Percentiles rank a stretch among this genome's conserved stretches.
These are phyloP conservation scores for Apolygus lucorum DNA, from an alignment of 1,140 invertebrate species.

Conservation along the genomic window DNA sequence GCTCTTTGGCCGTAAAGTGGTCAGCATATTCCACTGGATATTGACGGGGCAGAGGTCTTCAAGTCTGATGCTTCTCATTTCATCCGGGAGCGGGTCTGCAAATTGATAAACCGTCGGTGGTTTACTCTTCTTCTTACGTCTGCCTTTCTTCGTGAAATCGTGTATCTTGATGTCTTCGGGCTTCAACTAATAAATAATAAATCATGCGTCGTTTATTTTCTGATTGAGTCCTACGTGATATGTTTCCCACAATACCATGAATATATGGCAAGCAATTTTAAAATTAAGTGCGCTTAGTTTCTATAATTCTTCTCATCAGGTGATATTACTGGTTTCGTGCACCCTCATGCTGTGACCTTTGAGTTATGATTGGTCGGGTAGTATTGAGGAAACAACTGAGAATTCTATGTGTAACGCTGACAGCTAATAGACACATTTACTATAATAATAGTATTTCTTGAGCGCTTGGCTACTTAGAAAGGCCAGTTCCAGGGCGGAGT, in stretches of 20 bases:
- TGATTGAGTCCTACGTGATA: too few relatives aligned
- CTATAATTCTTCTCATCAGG: too few relatives aligned
- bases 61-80: slow-evolving; percentile 68
- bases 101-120: slow-evolving; percentile 53
- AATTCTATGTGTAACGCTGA: too few relatives aligned
- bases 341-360: too few relatives aligned
- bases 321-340: too few relatives aligned
- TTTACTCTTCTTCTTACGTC: slow-evolving; percentile 52
- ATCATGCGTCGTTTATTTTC: neutral
- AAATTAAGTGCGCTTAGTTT: too few relatives aligned
- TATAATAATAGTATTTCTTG: too few relatives aligned
- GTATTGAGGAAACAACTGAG: too few relatives aligned
- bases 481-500: neutral
- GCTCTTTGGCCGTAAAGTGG: slow-evolving; percentile 67
- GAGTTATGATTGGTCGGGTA: too few relatives aligned
- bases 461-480: neutral
- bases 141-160: slow-evolving; percentile 57
- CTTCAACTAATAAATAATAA: slow-evolving; percentile 40
- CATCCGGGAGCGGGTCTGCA: slow-evolving; percentile 68
- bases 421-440: too few relatives aligned
- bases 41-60: slow-evolving; percentile 71
- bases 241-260: too few relatives aligned
- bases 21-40: slow-evolving; percentile 92
- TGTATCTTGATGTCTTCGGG: slow-evolving; percentile 57
- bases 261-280: too few relatives aligned